Evolutionary conservation across 1,140 invertebrate species (phyloP).

Genomic region (Papilio aristodemus): DNA sequence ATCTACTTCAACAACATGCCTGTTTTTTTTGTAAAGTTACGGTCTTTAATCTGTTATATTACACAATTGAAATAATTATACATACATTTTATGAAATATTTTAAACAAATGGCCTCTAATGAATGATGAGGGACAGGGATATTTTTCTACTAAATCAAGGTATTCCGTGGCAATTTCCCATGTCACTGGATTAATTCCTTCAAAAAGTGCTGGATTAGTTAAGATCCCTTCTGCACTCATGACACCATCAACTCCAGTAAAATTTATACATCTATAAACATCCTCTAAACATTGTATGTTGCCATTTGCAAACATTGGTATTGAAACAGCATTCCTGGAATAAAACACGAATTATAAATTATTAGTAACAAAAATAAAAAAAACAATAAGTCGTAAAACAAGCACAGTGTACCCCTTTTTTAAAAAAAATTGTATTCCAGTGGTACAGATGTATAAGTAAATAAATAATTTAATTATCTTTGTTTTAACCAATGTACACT

Average conservation of each 20-base stretch:
- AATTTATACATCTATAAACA: slow-evolving; percentile 90
- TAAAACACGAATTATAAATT: slow-evolving; percentile 33
- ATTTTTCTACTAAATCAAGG: slow-evolving; percentile 89
- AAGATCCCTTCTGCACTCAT: slow-evolving; percentile 97
- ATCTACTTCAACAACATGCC: too few species aligned
- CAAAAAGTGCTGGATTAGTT: slow-evolving; percentile 96
- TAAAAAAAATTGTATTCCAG: too few species aligned
- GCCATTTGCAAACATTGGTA: slow-evolving; percentile 98
- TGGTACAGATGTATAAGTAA: too few species aligned
- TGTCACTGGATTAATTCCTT: slow-evolving; percentile 86
- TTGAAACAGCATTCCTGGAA: slow-evolving; percentile 89
- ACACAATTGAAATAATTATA: slow-evolving; percentile 48
- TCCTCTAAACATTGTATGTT: slow-evolving; percentile 97
- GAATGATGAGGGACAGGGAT: slow-evolving; percentile 94
- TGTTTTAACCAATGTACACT: too few species aligned
- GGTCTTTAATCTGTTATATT: too few species aligned
- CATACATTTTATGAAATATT: slow-evolving; percentile 96
- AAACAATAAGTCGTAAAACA: too few species aligned
- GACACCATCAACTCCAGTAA: slow-evolving; percentile 93
- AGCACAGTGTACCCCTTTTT: too few species aligned
- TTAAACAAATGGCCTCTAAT: slow-evolving; percentile 98
- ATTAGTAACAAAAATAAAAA: too few species aligned
- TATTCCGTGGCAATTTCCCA: slow-evolving; percentile 97
- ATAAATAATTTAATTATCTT: too few species aligned
- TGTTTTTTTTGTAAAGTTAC: too few species aligned